Evolutionary conservation across 2,888 invertebrate species (phyloP).

Genomic region (Drosophila monieri): DNA sequence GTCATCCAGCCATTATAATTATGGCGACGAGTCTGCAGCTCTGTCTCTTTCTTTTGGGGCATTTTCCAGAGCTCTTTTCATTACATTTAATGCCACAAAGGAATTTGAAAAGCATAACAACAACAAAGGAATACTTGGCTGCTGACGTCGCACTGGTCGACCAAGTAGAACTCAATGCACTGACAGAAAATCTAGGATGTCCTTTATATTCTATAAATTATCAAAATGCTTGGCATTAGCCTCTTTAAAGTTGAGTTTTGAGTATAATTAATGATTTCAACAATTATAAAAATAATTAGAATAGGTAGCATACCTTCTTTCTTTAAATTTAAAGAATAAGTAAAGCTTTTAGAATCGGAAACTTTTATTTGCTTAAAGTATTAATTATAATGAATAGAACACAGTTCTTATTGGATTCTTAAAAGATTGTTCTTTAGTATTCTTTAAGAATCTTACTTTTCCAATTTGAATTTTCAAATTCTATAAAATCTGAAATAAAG

Average conservation of each 20-base stretch:
- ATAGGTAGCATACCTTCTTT: no score
- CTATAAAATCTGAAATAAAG: not conserved
- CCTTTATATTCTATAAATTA: no score
- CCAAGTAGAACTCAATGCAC: slow-evolving; percentile 62
- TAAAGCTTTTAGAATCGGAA: no score
- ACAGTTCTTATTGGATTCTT: no score
- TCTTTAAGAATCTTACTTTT: no score
- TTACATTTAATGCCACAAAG: slow-evolving; percentile 76
- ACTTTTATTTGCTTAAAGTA: not conserved
- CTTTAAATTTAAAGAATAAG: no score
- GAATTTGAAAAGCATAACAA: slow-evolving; percentile 77
- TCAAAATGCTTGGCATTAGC: no score
- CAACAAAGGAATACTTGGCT: slow-evolving; percentile 45
- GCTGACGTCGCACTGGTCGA: slow-evolving; percentile 52
- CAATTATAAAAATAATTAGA: not conserved
- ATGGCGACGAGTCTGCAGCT: slow-evolving; percentile 62
- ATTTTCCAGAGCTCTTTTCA: slow-evolving; percentile 75
- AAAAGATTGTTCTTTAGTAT: no score
- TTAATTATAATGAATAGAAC: not conserved
- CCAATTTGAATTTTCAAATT: no score
- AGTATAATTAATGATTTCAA: no score
- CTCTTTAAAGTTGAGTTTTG: no score
- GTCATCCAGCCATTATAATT: slow-evolving; percentile 71
- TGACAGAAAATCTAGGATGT: not conserved
- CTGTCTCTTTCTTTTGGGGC: slow-evolving; percentile 52